Base-by-base conservation (phyloP, 1,140 invertebrate genomes). In the Diachasmimorpha longicaudata region DNA sequence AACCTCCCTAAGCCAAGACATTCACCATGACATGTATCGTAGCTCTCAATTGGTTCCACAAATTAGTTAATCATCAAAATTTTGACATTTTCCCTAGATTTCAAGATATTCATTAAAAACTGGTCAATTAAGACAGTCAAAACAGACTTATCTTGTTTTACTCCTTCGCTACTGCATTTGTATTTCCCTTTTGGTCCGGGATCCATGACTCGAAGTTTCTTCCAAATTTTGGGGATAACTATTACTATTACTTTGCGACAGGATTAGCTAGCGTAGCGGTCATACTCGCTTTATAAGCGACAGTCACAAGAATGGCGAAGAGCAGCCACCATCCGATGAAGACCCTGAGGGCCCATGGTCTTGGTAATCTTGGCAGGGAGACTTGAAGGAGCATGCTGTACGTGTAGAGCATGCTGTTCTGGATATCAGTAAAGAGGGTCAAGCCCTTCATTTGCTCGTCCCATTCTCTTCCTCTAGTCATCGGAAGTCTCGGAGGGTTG, bases 311-410 rank as follows among this genome's bases (percentile, higher is more conserved):
- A 70, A 96, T 92, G 80, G 93, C 94, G 81, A 95, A 96, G 0
- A 96, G 82, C 95, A 95, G 96, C 87, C 95, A 96, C 92, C 94
- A 96, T 1, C 95, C 95, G 19, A 95, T 95, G 11, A 96, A 89
- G 14, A 96, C 85, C 42, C 95, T 88, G 46, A 96, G 85, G 0
- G 95, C 93, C 94, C 95, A 96, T 25, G 92, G 93, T 10, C 89
- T 90, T 0, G 95, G 94, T 75, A 95, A 86, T 80, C 92, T 91
- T 0, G 95, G 94, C 55, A 95, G 79, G 0, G 94, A 94, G 19
- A 96, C 93, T 78, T 94, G 91, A 0, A 95, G 85, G 21, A 95
- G 84, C 94, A 95, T 96, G 72, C 94, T 93, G 78, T 93, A 95
- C 0, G 94, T 95, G 76, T 95, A 93, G 8, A 96, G 86, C 74